Evolutionary conservation across 2,113 vertebrate species (phyloP).

Genomic region (Cyprinodon variegatus): DNA sequence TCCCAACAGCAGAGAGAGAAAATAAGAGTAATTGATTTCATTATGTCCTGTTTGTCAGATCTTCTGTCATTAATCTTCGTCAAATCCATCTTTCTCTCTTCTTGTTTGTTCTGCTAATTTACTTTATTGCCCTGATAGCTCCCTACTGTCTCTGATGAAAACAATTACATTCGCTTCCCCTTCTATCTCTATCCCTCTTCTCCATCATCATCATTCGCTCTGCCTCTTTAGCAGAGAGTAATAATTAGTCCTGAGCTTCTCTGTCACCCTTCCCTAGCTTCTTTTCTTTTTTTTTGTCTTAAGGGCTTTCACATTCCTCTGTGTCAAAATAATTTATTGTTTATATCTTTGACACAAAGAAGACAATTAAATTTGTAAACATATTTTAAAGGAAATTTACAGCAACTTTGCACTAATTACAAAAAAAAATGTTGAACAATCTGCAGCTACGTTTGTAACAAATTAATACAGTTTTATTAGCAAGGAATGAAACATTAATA

Average conservation of each 20-base stretch:
- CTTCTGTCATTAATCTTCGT: constrained; percentile 53
- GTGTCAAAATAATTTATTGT: background rate
- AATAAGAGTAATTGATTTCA: constrained; percentile 80
- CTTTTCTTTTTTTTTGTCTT: background rate
- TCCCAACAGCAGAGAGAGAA: constrained; percentile 38
- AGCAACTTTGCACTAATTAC: background rate
- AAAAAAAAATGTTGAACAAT: background rate
- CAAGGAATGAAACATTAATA: too few species aligned
- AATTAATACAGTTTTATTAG: too few species aligned
- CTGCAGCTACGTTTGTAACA: background rate
- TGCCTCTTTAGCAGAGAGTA: constrained; percentile 52
- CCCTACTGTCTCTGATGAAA: constrained; percentile 98
- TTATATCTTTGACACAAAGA: too few species aligned
- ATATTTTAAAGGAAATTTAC: background rate
- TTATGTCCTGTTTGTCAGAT: constrained; percentile 58
- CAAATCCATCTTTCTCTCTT: constrained; percentile 51
- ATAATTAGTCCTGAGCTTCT: constrained; percentile 60
- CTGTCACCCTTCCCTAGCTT: constrained; percentile 1
- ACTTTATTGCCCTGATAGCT: constrained; percentile 99
- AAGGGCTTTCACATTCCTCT: background rate
- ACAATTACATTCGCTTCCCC: constrained; percentile 91
- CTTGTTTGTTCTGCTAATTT: constrained; percentile 99
- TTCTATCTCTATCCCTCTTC: constrained; percentile 64
- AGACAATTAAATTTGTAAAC: background rate
- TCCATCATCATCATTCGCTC: constrained; percentile 49